Evolutionary conservation across 2,113 vertebrate species (phyloP), one percentile per base, ranked within the genome.

Genomic region (Cryptomyrus ogoouensis): DNA sequence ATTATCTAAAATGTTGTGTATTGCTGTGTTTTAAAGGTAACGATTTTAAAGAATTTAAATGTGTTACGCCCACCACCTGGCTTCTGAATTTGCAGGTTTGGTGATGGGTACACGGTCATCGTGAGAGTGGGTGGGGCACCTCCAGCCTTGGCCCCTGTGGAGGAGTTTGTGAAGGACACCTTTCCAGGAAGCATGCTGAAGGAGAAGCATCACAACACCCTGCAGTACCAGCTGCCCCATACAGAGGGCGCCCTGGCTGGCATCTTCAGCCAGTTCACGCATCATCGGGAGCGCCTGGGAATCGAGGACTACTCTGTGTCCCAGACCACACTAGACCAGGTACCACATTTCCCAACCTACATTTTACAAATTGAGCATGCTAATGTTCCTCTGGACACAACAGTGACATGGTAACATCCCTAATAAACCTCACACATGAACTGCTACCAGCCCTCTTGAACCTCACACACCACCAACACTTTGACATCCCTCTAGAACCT

Each of bases 311-410:
- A 99, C 96, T 99, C 98, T 0, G 98, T 99, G 91, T 99, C 98
- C 89, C 98, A 99, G 96, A 99, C 98, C 89, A 99, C 98, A 83
- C 96, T 99, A 93, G 98, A 99, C 95, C 98, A 99, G 97, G 98
- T 99, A 96, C 13, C 62, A 31, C n/a, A 19, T 46, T 5, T 62
- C 17, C 17, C 56, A 31, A 42, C 58, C 24, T 47, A 80, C 49
- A 56, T 21, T 53, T 52, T 87, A 27, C 50, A 5, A 7, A 58
- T 17, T 6, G 12, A 58, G 47, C 83, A 70, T 39, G 35, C 74
- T 80, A 80, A 80, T 35, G 2, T 42, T 42, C 35, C 35, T 80
- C 74, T 80, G 13, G 35, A 42, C 74, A 15, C 5, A 24, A 87
- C 46, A 53, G 49, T 70, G 27, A 31, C 27, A 70, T 70, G 62